A percentile compares a stretch with the other conserved stretches of the same genome.
Conservation (phyloP, 2,797 vertebrate species). For the Tiaroga cobitis region DNA sequence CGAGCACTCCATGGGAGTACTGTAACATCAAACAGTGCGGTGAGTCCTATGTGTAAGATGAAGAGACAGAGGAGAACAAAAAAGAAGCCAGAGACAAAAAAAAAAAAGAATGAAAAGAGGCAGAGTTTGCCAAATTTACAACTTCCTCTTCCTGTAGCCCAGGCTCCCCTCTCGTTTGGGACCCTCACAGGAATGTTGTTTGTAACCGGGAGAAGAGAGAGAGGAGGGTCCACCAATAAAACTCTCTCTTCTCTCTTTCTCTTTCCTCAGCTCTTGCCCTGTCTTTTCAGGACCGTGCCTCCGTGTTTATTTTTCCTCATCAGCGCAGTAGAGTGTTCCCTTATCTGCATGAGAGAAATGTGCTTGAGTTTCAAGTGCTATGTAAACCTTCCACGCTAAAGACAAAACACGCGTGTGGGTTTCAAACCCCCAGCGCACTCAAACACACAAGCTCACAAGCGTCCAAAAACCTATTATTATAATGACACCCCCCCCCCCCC, state of each 20-base stretch:
- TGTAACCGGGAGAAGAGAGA: conserved; percentile 58
- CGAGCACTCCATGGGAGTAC: conserved; percentile 93
- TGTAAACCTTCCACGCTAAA: conserved; percentile 55
- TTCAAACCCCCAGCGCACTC: conserved; percentile 31
- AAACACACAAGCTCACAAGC: conserved; percentile 17
- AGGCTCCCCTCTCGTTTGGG: conserved; percentile 67
- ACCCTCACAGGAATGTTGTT: conserved; percentile 68
- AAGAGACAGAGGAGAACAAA: conserved; percentile 24
- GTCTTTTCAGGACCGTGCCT: conserved; percentile 38
- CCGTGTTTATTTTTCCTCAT: conserved; percentile 61
- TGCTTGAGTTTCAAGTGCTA: conserved; percentile 55
- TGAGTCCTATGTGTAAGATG: conserved; percentile 71
- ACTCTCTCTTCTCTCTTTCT: conserved; percentile 50
- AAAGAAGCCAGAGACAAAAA: conserved; percentile 23
- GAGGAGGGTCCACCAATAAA: conserved; percentile 60
- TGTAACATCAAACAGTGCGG: conserved; percentile 96
- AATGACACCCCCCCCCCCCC: conserved; percentile 12
- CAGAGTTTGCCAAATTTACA: conserved; percentile 74
- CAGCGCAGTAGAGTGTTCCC: conserved; percentile 42
- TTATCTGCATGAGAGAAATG: conserved; percentile 54
- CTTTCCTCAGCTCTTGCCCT: conserved; percentile 2
- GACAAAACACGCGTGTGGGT: conserved; percentile 58
- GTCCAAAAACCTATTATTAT: conserved; percentile 46
- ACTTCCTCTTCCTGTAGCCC: conserved; percentile 77
- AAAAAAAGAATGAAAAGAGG: conserved; percentile 40